Base-by-base conservation (phyloP, 2,888 invertebrate genomes). In the Sicus ferrugineus region DNA sequence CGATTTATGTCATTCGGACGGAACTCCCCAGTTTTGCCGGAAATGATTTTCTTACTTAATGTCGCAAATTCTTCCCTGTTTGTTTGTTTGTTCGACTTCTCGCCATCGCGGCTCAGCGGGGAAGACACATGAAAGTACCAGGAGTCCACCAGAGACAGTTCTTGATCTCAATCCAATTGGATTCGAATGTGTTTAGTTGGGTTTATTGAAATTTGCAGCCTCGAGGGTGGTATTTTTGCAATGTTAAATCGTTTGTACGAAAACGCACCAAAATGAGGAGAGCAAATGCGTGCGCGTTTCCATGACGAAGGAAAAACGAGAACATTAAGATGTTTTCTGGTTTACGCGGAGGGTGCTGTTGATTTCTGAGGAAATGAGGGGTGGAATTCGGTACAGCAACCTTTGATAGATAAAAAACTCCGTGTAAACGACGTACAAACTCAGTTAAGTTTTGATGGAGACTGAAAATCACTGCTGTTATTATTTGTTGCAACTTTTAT, bases 211-310 rank as follows among this genome's bases (percentile, higher is more conserved):
- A 67, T 67, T 38, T 58, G 30, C 14, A 48, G 67, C 81, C 81
- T 77, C 77, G 70, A 77, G 81, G 80, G 78, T 73, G 71, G 72
- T 72, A 73, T 72, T 73, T 74, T 72, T 68, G 68, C 75, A 78
- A 80, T 80, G 82, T 81, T 81, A 82, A 82, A 81, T 82, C 80
- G 81, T 77, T 76, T 80, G 81, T 77, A 78, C 19, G 46, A 46
- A 67, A 67, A 48, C 48, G 16, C 14, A 58, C n/a, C n/a, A 9
- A 56, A 56, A 23, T 28, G 1, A 56, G 30, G 30, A 28, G 34
- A 34, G 11, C 14, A 34, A 23, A 6, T 34, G 48, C 31, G 28
- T 7, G 26, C 63, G 11, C 14, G 26, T 34, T 23, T n/a, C 52
- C 14, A 31, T 31, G 34, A 6, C 7, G 31, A 59, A 59, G 21